These are phyloP conservation scores for Dermatemys mawii DNA, from an alignment of 2,113 vertebrate genomes.

Conservation along the genomic window DNA sequence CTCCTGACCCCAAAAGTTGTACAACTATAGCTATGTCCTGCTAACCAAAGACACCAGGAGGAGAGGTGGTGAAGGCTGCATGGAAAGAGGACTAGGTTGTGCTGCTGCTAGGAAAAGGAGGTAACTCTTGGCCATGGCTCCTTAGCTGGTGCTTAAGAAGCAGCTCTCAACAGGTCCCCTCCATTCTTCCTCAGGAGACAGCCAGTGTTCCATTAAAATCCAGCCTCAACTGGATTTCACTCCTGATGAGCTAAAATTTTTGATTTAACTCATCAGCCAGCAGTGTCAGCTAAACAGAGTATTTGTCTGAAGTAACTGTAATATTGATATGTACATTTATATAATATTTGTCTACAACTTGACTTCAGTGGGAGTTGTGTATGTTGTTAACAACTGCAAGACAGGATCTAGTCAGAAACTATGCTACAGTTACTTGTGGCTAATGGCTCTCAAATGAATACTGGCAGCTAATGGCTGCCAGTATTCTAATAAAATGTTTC, in stretches of 20 bases:
- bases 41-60: not conserved
- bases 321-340: not conserved
- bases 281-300: not conserved
- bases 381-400: not conserved
- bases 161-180: no score
- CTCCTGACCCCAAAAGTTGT: no score
- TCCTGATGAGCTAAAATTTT: not conserved
- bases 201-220: not conserved
- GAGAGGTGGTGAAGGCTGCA: not conserved
- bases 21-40: not conserved
- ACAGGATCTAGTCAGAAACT: not conserved
- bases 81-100: not conserved
- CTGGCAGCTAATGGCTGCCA: not conserved
- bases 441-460: not conserved
- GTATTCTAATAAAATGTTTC: not conserved
- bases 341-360: not conserved
- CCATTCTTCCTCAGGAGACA: no score
- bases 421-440: not conserved
- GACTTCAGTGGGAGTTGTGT: not conserved
- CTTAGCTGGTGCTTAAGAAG: no score
- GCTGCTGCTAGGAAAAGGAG: not conserved
- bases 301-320: not conserved
- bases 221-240: not conserved
- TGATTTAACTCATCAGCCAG: not conserved
- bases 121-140: not conserved